Percentiles rank a stretch among this genome's conserved stretches.
phyloP scores from a whole-genome alignment of 2,113 vertebrate species.

The Hassar affinis region DNA sequence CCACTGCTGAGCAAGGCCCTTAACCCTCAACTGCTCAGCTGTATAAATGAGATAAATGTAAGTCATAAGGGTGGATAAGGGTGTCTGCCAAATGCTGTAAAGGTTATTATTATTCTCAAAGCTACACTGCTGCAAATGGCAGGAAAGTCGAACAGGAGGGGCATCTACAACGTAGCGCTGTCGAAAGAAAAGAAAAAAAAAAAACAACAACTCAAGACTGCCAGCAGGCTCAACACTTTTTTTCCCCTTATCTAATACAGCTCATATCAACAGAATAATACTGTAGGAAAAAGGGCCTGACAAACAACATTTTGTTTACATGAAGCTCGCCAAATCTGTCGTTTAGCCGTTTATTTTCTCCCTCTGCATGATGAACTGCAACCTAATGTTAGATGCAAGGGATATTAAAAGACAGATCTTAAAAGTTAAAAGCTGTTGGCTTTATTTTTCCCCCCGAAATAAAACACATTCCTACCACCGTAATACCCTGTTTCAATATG shows the following conservation, averaged over 20 bases:
- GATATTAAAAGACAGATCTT: not conserved
- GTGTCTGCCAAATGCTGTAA: too few relatives aligned
- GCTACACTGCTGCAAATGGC: not conserved
- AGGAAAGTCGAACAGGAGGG: conserved; percentile 36
- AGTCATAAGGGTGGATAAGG: too few relatives aligned
- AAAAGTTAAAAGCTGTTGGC: not conserved
- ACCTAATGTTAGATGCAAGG: not conserved
- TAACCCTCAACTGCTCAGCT: too few relatives aligned
- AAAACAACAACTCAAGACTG: conserved; percentile 60
- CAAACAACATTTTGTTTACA: conserved; percentile 61
- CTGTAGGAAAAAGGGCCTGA: conserved; percentile 69
- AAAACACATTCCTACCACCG: not conserved
- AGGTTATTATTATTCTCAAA: conserved; percentile 1
- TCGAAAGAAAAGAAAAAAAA: conserved; percentile 42
- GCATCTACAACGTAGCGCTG: conserved; percentile 58
- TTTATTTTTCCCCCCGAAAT: not conserved
- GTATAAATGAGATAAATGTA: too few relatives aligned
- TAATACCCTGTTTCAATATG: not conserved
- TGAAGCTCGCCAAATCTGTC: conserved; percentile 49
- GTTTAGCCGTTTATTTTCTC: not conserved
- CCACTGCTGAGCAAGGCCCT: too few relatives aligned
- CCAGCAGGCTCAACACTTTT: conserved; percentile 71
- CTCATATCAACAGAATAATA: conserved; percentile 72
- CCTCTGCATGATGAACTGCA: not conserved
- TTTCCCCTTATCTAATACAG: conserved; percentile 73